phyloP scores from a whole-genome alignment of 2,113 vertebrate species.

The Pseudorectes ferrugineus region DNA sequence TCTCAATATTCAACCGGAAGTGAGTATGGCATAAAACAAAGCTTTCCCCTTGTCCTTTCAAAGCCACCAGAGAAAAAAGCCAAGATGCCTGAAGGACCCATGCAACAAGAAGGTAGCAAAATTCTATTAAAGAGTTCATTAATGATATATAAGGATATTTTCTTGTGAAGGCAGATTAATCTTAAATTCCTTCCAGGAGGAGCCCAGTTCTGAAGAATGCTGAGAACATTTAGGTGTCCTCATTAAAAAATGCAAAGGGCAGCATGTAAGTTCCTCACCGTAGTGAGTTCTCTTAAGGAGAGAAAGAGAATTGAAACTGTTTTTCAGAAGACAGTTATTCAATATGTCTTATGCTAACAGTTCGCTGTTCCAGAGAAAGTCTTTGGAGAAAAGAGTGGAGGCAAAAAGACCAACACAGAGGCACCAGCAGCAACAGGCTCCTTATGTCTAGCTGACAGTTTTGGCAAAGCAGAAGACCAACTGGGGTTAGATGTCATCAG shows the following conservation, averaged over 20 bases:
- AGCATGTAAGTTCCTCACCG: not conserved
- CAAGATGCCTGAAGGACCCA: not conserved
- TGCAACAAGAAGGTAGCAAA: not conserved
- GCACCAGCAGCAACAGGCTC: not conserved
- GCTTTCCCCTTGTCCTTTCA: not conserved
- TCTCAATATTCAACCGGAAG: not conserved
- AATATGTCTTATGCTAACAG: conserved; percentile 31
- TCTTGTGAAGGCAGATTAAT: not conserved
- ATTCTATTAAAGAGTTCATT: not conserved
- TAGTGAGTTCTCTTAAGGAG: not conserved
- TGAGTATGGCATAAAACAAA: not conserved
- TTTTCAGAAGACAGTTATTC: conserved; percentile 50
- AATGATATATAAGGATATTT: not conserved
- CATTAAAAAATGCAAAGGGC: not conserved
- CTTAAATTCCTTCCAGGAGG: not conserved
- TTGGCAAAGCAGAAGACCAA: not conserved
- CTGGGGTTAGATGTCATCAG: conserved; percentile 11
- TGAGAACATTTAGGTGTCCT: not conserved
- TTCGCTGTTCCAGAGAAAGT: conserved; percentile 31
- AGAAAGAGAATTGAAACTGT: conserved; percentile 13
- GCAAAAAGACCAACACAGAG: not conserved
- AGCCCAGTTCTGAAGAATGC: not conserved
- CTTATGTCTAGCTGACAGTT: conserved; percentile 9
- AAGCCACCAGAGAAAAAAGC: not conserved
- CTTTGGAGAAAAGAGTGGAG: conserved; percentile 24